Percentiles rank a stretch among this genome's conserved stretches.
These are phyloP conservation scores for Mormyrops attenuatus DNA, from an alignment of 2,797 vertebrate species.

Conservation along the genomic window DNA sequence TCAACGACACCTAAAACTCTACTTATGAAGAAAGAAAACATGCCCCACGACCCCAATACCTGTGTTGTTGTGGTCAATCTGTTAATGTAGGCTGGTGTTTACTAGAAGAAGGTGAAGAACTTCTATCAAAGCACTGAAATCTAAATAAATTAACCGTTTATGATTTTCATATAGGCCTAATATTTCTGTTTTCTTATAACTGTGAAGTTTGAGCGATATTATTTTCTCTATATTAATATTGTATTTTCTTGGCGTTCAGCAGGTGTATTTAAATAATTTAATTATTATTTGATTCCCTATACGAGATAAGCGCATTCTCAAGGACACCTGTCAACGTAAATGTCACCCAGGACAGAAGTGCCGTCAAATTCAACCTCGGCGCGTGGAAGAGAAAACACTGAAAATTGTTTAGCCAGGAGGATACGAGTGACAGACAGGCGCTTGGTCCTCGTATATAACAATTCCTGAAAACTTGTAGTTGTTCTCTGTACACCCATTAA, in stretches of 20 bases:
- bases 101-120: neutral
- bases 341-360: neutral
- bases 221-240: neutral
- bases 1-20: neutral
- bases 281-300: neutral
- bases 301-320: slow-evolving; percentile 17
- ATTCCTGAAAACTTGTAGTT: neutral
- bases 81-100: neutral
- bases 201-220: neutral
- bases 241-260: neutral
- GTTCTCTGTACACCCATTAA: neutral
- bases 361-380: slow-evolving; percentile 21
- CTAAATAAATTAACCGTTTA: neutral
- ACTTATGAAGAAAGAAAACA: neutral
- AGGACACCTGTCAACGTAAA: slow-evolving; percentile 16
- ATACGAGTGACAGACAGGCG: neutral
- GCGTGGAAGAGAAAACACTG: slow-evolving; percentile 17
- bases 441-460: neutral
- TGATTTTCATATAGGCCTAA: neutral
- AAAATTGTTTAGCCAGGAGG: neutral
- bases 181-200: neutral
- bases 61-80: neutral
- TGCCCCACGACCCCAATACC: neutral
- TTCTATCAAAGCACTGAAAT: neutral
- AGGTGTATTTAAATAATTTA: neutral